These are phyloP conservation scores for Hemibagrus guttatus DNA, from an alignment of 2,797 vertebrate genomes.

Conservation along the genomic window DNA sequence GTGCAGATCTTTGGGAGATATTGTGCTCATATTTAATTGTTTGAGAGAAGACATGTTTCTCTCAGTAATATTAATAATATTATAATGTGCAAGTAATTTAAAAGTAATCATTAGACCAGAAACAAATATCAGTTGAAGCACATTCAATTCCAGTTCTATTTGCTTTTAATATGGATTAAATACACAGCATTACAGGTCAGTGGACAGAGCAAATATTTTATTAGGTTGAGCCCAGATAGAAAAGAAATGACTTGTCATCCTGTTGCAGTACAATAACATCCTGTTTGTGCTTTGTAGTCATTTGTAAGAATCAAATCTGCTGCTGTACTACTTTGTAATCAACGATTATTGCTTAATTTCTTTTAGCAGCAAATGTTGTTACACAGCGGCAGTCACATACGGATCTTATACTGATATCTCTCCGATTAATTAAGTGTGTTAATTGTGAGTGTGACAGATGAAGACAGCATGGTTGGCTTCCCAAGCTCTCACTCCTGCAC, in stretches of 20 bases:
- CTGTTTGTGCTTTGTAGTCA: slow-evolving; percentile 30
- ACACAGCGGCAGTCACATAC: slow-evolving; percentile 56
- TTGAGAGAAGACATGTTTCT: neutral
- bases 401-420: slow-evolving; percentile 59
- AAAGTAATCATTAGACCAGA: neutral
- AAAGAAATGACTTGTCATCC: neutral
- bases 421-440: slow-evolving; percentile 62
- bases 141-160: neutral
- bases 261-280: slow-evolving; percentile 38
- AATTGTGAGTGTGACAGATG: slow-evolving; percentile 65
- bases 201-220: neutral
- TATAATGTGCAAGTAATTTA: neutral
- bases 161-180: neutral
- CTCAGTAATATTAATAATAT: neutral
- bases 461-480: slow-evolving; percentile 61
- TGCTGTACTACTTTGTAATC: slow-evolving; percentile 51
- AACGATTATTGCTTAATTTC: slow-evolving; percentile 57
- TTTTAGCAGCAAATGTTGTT: slow-evolving; percentile 59
- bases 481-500: slow-evolving; percentile 49
- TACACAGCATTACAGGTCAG: neutral
- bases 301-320: slow-evolving; percentile 49
- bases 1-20: neutral
- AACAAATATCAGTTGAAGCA: neutral
- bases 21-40: neutral
- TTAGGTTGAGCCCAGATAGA: neutral